Evolutionary conservation across 2,888 invertebrate species (phyloP), one percentile per base, ranked within the genome.

Genomic region (Eilema depressum): DNA sequence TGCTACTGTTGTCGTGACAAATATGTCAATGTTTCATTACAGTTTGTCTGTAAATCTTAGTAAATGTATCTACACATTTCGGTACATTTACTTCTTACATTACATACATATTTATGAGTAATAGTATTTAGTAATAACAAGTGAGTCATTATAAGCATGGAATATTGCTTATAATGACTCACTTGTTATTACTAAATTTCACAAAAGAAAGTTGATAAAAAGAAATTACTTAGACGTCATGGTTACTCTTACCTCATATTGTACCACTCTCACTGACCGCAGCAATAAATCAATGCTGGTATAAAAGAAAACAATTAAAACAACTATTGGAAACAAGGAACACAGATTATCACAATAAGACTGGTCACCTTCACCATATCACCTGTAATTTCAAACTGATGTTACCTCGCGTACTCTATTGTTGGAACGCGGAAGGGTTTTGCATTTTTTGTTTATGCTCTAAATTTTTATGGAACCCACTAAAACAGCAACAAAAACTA

Each of bases 321-420:
- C 83, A 84, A 81, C 88, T 83, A 69, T 75, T 61, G 79, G 69
- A 93, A 88, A 94, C 92, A 94, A 94, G 88, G 82, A 86, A 66
- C 77, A 79, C 86, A 88, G 88, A 93, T 95, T 87, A 95, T 91
- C 90, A 94, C 94, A 93, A 91, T 92, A 68, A 73, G 72, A 85
- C 83, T 82, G 85, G 87, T 85, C 92, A 93, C 89, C 94, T 94
- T 93, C 91, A 92, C 95, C 90, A 93, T 86, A 83, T 92, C 95
- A 95, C 95, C 95, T 95, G 95, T 92, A 93, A 92, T 93, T 93
- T 89, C 74, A 80, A 86, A 95, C 95, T 95, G 94, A 88, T 85
- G 83, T 79, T 87, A 91, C 91, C 89, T 91, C 80, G 70, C 59
- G 68, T 75, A 75, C 72, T 85, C 88, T 90, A 93, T 92, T 90